Evolutionary conservation across 2,888 invertebrate genomes (phyloP).

Genomic region (Noctuana brunneofusca): DNA sequence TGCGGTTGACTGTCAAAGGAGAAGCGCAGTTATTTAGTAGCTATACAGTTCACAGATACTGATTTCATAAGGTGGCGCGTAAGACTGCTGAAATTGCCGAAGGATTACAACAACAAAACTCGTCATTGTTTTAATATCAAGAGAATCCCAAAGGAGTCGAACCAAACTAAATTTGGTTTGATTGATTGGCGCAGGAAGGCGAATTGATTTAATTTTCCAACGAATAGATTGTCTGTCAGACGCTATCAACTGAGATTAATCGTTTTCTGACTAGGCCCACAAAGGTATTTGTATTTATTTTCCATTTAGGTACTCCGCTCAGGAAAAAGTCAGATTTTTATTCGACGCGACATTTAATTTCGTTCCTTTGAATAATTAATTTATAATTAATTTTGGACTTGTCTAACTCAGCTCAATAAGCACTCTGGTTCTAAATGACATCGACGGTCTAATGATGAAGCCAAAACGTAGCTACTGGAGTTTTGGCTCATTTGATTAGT

Average conservation of each 20-base stretch:
- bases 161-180: conserved; percentile 22
- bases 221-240: conserved; percentile 28
- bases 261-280: conserved; percentile 22
- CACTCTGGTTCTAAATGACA: too few relatives aligned
- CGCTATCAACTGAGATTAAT: conserved; percentile 29
- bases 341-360: neutral
- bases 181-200: conserved; percentile 20
- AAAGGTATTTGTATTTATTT: conserved; percentile 24
- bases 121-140: neutral
- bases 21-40: too few relatives aligned
- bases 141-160: conserved; percentile 4
- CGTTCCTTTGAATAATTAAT: neutral
- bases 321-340: neutral
- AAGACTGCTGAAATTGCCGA: too few relatives aligned
- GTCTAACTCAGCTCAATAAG: too few relatives aligned
- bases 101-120: neutral
- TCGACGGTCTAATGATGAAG: too few relatives aligned
- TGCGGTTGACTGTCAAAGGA: too few relatives aligned
- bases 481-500: too few relatives aligned
- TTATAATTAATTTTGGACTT: too few relatives aligned
- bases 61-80: too few relatives aligned
- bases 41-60: too few relatives aligned
- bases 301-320: conserved; percentile 12
- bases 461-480: too few relatives aligned
- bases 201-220: conserved; percentile 31